These are phyloP conservation scores for Drosophila miranda DNA, from an alignment of 1,140 invertebrate species.

Conservation along the genomic window DNA sequence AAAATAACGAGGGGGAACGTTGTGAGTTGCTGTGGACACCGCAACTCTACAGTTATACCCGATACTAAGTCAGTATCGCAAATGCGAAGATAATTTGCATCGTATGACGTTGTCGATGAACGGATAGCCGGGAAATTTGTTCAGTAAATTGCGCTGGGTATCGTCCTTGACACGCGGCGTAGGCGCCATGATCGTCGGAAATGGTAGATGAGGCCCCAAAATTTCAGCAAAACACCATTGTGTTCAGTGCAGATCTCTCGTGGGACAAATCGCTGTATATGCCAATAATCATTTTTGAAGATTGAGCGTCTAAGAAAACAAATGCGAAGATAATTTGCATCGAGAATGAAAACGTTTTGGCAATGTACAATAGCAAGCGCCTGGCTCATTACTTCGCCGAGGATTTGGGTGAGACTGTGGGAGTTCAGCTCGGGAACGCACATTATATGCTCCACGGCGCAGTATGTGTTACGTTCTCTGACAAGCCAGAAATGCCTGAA, in stretches of 20 bases:
- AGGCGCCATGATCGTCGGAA: constrained; percentile 20
- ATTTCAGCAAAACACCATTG: constrained; percentile 9
- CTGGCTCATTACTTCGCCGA: constrained; percentile 92
- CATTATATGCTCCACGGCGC: constrained; percentile 61
- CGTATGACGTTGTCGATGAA: constrained; percentile 28
- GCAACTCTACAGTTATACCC: no score
- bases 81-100: no score
- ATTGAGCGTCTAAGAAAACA: constrained; percentile 36
- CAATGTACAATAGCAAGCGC: constrained; percentile 56
- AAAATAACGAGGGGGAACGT: no score
- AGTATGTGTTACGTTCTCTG: constrained; percentile 59
- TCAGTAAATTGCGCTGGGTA: constrained; percentile 22
- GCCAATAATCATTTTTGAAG: constrained; percentile 54
- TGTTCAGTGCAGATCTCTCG: constrained; percentile 50
- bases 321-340: constrained; percentile 60
- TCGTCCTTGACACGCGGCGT: constrained; percentile 18
- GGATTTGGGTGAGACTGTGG: constrained; percentile 93
- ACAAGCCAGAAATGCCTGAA: constrained; percentile 82
- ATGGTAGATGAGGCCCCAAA: constrained; percentile 9
- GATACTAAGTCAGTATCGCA: no score
- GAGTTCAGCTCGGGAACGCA: constrained; percentile 86
- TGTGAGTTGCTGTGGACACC: no score
- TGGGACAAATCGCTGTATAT: constrained; percentile 60
- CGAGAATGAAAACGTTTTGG: constrained; percentile 55
- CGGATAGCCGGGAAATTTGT: constrained; percentile 1